Conservation (phyloP, 2,797 vertebrate species). For the Meriones psammophilus region DNA sequence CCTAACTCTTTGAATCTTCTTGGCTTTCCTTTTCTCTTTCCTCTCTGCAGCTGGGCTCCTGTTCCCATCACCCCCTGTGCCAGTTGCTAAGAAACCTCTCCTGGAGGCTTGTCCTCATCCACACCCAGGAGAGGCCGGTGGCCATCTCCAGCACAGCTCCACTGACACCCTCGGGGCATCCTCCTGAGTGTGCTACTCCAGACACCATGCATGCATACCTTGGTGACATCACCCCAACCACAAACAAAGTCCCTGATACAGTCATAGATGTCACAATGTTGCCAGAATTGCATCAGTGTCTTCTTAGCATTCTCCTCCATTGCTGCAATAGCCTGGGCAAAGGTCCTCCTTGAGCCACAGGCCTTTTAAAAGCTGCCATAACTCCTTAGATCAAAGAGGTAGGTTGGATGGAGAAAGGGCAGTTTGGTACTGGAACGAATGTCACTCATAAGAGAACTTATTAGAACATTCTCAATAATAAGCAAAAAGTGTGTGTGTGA, state of each 20-base stretch:
- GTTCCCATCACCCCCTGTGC: neutral
- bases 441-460: neutral
- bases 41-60: neutral
- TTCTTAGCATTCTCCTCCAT: neutral
- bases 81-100: conserved; percentile 12
- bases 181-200: neutral
- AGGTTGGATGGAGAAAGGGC: neutral
- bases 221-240: neutral
- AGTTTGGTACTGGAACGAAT: neutral
- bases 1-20: neutral
- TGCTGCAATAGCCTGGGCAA: neutral
- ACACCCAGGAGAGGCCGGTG: neutral
- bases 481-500: neutral
- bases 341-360: neutral
- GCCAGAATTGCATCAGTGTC: neutral
- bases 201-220: neutral
- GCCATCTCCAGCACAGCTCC: neutral
- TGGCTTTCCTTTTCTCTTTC: neutral
- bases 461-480: neutral
- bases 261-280: conserved; percentile 11
- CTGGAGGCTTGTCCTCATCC: neutral
- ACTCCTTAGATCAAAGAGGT: neutral
- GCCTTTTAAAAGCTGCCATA: neutral
- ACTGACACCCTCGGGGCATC: neutral
- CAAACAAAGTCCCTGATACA: neutral